Percentiles rank a stretch among this genome's conserved stretches.
These are phyloP conservation scores for Forbesichthys papilliferus DNA, from an alignment of 2,113 vertebrate species.

Conservation along the genomic window DNA sequence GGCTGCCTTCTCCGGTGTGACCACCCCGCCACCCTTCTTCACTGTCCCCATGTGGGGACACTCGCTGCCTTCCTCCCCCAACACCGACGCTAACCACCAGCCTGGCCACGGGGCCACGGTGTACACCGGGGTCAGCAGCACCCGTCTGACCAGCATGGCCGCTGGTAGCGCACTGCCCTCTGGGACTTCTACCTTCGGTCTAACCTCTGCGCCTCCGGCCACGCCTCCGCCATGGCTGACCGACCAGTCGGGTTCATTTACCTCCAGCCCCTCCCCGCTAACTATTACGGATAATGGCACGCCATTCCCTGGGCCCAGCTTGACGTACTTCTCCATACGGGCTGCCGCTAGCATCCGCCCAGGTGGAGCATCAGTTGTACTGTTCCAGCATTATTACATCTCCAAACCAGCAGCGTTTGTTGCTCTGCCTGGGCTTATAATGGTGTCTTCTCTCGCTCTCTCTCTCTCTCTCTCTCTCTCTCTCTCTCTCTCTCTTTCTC, in stretches of 20 bases:
- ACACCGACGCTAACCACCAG: constrained; percentile 7
- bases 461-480: not conserved
- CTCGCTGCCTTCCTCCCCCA: constrained; percentile 30
- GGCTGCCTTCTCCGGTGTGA: constrained; percentile 75
- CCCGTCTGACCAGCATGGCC: not conserved
- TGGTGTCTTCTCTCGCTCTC: not conserved
- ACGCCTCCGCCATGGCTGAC: constrained; percentile 67
- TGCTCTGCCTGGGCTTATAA: no score
- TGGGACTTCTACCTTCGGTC: not conserved
- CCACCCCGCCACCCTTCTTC: constrained; percentile 72
- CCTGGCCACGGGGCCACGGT: not conserved
- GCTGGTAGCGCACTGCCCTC: constrained; percentile 14
- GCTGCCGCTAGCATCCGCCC: constrained; percentile 48
- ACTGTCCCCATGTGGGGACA: constrained; percentile 63
- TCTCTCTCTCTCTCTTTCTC: no score
- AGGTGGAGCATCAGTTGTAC: constrained; percentile 25
- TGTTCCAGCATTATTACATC: not conserved
- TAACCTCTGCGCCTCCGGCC: constrained; percentile 35
- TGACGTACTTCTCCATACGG: constrained; percentile 44
- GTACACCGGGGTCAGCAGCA: constrained; percentile 5
- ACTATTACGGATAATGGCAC: constrained; percentile 46
- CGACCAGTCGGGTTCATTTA: constrained; percentile 29
- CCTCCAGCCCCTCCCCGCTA: constrained; percentile 30
- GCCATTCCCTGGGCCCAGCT: constrained; percentile 27
- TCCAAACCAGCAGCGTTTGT: not conserved